Conservation (phyloP, 2,888 invertebrate species). For the Daptonema setosum region DNA sequence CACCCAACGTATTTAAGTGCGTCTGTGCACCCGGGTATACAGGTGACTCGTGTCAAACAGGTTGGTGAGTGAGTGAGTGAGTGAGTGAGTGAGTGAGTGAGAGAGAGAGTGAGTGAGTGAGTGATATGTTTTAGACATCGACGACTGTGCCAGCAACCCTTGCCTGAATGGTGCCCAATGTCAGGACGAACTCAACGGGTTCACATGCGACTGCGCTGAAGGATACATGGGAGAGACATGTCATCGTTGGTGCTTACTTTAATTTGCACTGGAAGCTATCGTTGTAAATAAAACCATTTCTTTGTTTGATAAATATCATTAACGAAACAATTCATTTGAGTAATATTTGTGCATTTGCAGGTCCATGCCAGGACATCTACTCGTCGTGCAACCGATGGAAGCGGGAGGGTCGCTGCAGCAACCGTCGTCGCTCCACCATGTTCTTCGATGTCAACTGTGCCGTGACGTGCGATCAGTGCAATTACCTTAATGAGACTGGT, state of each 20-base stretch:
- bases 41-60: slow-evolving; percentile 1
- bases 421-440: slow-evolving; percentile 21
- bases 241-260: slow-evolving; percentile 23
- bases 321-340: too few relatives aligned
- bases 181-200: neutral
- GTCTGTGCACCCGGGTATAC: slow-evolving; percentile 1
- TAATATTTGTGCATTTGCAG: too few relatives aligned
- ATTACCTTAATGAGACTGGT: slow-evolving; percentile 20
- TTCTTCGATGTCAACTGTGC: slow-evolving; percentile 27
- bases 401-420: slow-evolving; percentile 23
- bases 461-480: slow-evolving; percentile 23
- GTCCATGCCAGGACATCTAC: slow-evolving; percentile 26
- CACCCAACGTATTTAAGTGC: neutral
- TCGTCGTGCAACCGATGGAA: slow-evolving; percentile 26
- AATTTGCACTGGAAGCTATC: too few relatives aligned
- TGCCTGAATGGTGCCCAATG: slow-evolving; percentile 4
- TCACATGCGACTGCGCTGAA: slow-evolving; percentile 17
- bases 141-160: slow-evolving; percentile 2
- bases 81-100: too few relatives aligned
- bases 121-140: neutral
- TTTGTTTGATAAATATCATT: too few relatives aligned
- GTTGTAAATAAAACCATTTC: too few relatives aligned
- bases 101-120: too few relatives aligned
- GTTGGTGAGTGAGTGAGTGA: too few relatives aligned
- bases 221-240: slow-evolving; percentile 27